These are phyloP conservation scores for Chiloscyllium plagiosum DNA, from an alignment of 2,113 vertebrate species.

Conservation along the genomic window DNA sequence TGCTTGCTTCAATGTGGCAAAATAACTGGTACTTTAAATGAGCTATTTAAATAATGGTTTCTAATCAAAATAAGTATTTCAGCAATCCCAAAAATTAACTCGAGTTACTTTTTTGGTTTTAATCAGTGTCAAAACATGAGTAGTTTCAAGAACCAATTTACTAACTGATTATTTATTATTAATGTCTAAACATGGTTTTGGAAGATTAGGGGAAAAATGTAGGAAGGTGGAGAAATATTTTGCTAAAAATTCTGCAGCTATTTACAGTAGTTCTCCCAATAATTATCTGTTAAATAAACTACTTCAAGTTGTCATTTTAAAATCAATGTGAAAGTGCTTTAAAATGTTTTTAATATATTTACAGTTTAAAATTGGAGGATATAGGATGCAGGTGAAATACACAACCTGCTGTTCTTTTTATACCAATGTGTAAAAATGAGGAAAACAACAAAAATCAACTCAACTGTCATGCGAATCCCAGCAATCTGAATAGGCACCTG, in stretches of 20 bases:
- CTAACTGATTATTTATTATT: background rate
- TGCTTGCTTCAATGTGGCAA: constrained; percentile 26
- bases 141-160: constrained; percentile 6
- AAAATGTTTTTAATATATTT: constrained; percentile 73
- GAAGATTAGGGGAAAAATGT: background rate
- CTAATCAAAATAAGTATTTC: constrained; percentile 7
- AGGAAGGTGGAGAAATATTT: constrained; percentile 19
- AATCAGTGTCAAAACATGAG: constrained; percentile 23
- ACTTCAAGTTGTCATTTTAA: constrained; percentile 78
- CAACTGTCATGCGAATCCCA: constrained; percentile 44
- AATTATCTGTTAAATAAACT: constrained; percentile 70
- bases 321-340: constrained; percentile 25
- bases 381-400: constrained; percentile 10
- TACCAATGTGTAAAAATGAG: constrained; percentile 45
- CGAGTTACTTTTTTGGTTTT: background rate
- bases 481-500: constrained; percentile 59
- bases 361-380: constrained; percentile 70
- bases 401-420: constrained; percentile 45
- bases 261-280: constrained; percentile 77
- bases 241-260: constrained; percentile 69
- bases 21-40: constrained; percentile 16
- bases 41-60: background rate
- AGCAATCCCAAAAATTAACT: background rate
- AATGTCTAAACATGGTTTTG: constrained; percentile 16
- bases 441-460: constrained; percentile 45